Base-by-base conservation (phyloP, 2,888 invertebrate genomes). In the Argyra leucocephala region DNA sequence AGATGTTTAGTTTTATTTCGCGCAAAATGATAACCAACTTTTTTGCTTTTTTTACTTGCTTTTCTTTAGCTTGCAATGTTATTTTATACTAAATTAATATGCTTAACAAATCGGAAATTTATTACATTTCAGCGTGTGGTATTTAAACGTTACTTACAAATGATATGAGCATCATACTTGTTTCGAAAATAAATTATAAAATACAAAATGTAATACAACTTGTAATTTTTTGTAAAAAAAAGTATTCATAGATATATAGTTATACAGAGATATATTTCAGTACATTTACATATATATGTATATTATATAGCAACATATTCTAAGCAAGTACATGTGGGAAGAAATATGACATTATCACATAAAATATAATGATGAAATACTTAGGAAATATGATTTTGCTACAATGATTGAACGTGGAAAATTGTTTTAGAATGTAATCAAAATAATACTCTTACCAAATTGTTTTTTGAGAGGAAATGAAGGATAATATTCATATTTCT, bases 91-190 rank as follows among this genome's bases (percentile, higher is more conserved):
- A 48, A 48, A 48, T 48, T 48, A 48, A 48, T 48, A 18, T 18
- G 48, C 48, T 48, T 48, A 48, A 48, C 48, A 48, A 48, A 48
- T 48, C 48, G 48, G 18, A 48, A 48, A 48, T 48, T 48, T 48
- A 48, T 48, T 48, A 18, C 48, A 48, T 48, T 48, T 48, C 48
- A 48, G 48, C 48, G 48, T 48, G 48, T 48, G 48, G 48, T 48
- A 48, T 48, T 48, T 48, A 48, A 48, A 48, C 48, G 18, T 18
- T 48, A 48, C 18, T 48, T 48, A 48, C 18, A 48, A 48, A 48
- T 48, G 15, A 18, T 48, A 48, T 48, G 48, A 48, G 18, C 48
- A 48, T 48, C 48, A 48, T 48, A 48, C 48, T 48, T 48, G 48
- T 48, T 48, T 48, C 48, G 18, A 48, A 48, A 48, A 48, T 48